Evolutionary conservation across 2,797 vertebrate species (phyloP).

Genomic region (Choloepus didactylus): DNA sequence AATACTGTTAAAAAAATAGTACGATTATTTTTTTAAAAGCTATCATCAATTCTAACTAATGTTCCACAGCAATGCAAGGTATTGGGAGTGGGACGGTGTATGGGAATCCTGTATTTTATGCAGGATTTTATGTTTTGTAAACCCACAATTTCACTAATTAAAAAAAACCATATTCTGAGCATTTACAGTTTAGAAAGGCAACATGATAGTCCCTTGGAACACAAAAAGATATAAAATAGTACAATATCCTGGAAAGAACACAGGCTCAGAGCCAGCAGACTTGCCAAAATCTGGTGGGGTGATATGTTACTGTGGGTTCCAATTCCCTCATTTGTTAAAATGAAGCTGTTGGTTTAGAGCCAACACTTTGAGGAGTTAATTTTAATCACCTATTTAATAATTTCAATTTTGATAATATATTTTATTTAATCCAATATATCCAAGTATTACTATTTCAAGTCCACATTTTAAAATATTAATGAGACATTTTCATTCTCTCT

Average conservation of each 20-base stretch:
- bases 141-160: too few relatives aligned
- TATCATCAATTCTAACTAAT: too few relatives aligned
- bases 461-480: constrained; percentile 40
- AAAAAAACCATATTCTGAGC: neutral
- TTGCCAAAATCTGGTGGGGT: neutral
- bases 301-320: neutral
- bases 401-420: constrained; percentile 26
- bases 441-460: constrained; percentile 15
- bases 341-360: neutral
- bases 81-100: too few relatives aligned
- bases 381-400: constrained; percentile 20
- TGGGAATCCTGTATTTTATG: too few relatives aligned
- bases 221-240: neutral
- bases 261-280: neutral
- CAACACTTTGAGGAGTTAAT: constrained; percentile 27
- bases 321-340: constrained; percentile 39
- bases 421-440: constrained; percentile 51
- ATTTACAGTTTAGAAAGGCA: constrained; percentile 4
- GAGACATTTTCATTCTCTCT: neutral
- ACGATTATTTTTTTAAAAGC: too few relatives aligned
- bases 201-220: neutral
- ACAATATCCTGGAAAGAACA: neutral
- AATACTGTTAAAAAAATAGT: too few relatives aligned
- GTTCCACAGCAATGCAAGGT: too few relatives aligned
- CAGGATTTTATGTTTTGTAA: too few relatives aligned